Percentiles rank a stretch among this genome's conserved stretches.
phyloP scores from a whole-genome alignment of 2,113 vertebrate genomes.

The Zapornia atra region DNA sequence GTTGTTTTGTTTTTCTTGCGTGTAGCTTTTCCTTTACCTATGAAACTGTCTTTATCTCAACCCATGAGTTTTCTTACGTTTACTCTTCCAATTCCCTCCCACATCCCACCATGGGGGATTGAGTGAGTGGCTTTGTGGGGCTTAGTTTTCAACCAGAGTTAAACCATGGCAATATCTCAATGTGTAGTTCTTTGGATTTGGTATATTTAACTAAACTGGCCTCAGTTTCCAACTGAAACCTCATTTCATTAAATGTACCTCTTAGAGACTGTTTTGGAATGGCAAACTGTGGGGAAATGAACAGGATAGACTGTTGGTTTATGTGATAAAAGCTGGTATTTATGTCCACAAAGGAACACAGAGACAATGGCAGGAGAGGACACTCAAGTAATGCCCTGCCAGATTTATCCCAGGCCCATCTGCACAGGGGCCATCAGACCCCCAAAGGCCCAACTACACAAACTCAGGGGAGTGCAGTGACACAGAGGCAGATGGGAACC shows the following conservation, averaged over 20 bases:
- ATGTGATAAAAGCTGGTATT: not conserved
- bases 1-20: no score
- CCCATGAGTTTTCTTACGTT: no score
- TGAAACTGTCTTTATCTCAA: no score
- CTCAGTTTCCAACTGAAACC: not conserved
- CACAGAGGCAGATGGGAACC: not conserved
- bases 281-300: not conserved
- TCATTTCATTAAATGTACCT: not conserved
- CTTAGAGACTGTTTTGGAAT: not conserved
- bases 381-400: not conserved
- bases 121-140: no score
- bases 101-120: no score
- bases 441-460: not conserved
- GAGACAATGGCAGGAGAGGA: not conserved
- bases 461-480: not conserved
- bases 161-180: no score
- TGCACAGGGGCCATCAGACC: not conserved
- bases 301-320: not conserved
- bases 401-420: not conserved
- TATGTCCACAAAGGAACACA: accelerated
- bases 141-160: no score
- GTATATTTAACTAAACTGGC: not conserved
- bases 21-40: no score
- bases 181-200: not conserved
- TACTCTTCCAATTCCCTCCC: no score